phyloP scores from a whole-genome alignment of 2,113 vertebrate genomes.

The Trogon melanurus region DNA sequence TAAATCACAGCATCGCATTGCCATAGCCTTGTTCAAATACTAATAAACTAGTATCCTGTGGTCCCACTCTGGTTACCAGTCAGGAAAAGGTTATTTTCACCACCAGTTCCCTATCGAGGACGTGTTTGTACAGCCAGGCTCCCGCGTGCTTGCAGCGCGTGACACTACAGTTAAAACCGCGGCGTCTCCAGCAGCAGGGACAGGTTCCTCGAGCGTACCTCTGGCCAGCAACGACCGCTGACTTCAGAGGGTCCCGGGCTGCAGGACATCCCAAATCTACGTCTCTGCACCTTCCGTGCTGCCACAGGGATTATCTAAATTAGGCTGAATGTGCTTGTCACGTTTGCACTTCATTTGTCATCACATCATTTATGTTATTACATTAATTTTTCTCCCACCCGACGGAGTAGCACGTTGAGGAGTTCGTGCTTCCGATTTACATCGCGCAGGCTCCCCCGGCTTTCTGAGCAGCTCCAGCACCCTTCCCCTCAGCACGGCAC shows the following conservation, averaged over 20 bases:
- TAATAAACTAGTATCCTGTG: neutral
- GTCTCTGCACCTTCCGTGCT: neutral
- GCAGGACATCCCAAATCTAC: neutral
- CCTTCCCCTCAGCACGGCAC: neutral
- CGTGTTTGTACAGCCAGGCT: neutral
- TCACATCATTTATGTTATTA: neutral
- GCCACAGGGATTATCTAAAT: neutral
- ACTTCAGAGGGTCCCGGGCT: too few relatives aligned
- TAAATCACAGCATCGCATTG: neutral
- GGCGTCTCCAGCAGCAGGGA: accelerated
- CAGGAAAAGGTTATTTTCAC: neutral
- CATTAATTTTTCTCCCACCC: neutral
- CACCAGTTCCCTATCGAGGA: neutral
- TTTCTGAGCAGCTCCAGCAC: too few relatives aligned
- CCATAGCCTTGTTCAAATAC: neutral
- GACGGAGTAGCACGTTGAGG: too few relatives aligned
- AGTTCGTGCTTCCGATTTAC: too few relatives aligned
- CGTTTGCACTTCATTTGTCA: neutral
- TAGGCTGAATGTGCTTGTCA: neutral
- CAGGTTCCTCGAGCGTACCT: accelerated
- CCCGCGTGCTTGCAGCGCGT: neutral
- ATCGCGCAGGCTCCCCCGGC: too few relatives aligned
- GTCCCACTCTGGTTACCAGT: neutral
- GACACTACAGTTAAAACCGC: neutral
- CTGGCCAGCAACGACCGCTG: neutral